Evolutionary conservation across 2,113 vertebrate genomes (phyloP), one percentile per base, ranked within the genome.

Genomic region (Anhinga rufa): DNA sequence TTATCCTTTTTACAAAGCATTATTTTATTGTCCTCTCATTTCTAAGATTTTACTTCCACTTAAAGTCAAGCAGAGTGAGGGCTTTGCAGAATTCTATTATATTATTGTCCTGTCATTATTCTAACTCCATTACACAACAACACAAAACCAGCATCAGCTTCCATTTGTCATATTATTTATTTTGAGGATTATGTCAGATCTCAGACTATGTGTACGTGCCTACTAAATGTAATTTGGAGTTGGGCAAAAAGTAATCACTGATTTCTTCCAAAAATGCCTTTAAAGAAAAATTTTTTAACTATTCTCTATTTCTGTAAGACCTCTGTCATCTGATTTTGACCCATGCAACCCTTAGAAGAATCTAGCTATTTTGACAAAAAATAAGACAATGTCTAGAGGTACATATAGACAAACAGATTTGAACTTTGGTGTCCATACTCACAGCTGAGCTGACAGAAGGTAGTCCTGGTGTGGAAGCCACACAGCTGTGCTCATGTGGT

Each of bases 1-100:
- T 97, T 95, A 98, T 97, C 96, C 95, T 94, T 97, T 98, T 98
- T 98, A 96, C 78, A 95, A 97, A 98, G 82, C 93, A 95, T 97
- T 95, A 97, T 97, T 97, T 98, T 97, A 97, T 97, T 95, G 91
- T 95, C 93, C 84, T 97, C 97, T 96, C 96, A 95, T 98, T 98
- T 97, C 84, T 93, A 97, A 92, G 60, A 96, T 95, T 98, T 96
- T 97, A 95, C 79, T 94, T 98, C 66, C 95, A 97, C 90, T 97
- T 96, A 96, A 95, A 97, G 94, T 95, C 46, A 97, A 95, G 97
- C 58, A 94, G 76, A 97, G 97, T 94, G 95, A 98, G 76, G 95
- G 78, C 95, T 96, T 92, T 85, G 68, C 48, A 93, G 91, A 96
- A 96, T 92, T 98, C 92, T 95, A 97, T 97, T 97, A 94, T 92